Percentiles rank a stretch among this genome's conserved stretches.
phyloP scores from a whole-genome alignment of 2,113 vertebrate species.

The Neotoma lepida region DNA sequence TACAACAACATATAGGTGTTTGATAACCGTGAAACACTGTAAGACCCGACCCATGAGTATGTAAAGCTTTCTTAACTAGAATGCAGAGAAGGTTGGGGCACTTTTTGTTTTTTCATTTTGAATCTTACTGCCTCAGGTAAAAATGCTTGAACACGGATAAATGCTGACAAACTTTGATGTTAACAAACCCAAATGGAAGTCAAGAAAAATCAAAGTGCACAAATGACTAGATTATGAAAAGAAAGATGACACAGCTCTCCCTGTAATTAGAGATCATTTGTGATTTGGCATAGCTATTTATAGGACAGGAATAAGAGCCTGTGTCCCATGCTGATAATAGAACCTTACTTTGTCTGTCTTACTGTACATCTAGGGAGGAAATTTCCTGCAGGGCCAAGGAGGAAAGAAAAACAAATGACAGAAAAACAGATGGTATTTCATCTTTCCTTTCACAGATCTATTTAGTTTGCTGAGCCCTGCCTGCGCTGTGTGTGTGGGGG shows the following conservation, averaged over 20 bases:
- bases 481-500: conserved; percentile 21
- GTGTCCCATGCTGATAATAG: conserved; percentile 83
- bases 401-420: conserved; percentile 18
- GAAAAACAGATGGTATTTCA: conserved; percentile 46
- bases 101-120: conserved; percentile 63
- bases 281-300: conserved; percentile 87
- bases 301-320: conserved; percentile 84
- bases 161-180: conserved; percentile 90
- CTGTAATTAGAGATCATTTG: conserved; percentile 89
- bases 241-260: conserved; percentile 87
- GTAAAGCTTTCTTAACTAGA: conserved; percentile 80
- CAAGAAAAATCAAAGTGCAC: conserved; percentile 89
- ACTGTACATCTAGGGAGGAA: conserved; percentile 67
- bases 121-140: conserved; percentile 84
- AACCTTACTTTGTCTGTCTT: conserved; percentile 74
- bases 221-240: conserved; percentile 86
- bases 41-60: conserved; percentile 82
- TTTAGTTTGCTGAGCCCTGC: conserved; percentile 31
- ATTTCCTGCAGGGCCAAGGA: neutral
- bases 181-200: conserved; percentile 90
- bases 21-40: conserved; percentile 82
- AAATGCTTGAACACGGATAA: conserved; percentile 86
- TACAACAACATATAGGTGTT: conserved; percentile 79
- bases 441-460: conserved; percentile 24
- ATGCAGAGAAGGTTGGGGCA: conserved; percentile 76